Base-by-base conservation (phyloP, 2,888 invertebrate genomes). In the Drosophila sordidapex region DNA sequence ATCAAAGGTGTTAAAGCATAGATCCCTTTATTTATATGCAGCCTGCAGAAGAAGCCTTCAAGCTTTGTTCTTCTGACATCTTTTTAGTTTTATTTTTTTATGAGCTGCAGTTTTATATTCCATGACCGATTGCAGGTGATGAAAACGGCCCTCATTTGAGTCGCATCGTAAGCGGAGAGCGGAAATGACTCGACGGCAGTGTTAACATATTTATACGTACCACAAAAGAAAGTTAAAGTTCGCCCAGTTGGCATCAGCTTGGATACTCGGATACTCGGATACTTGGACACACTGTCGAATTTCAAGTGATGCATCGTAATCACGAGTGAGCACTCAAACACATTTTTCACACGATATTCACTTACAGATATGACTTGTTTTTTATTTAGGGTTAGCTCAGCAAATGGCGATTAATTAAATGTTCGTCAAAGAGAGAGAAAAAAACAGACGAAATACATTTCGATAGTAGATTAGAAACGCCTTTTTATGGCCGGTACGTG, bases 311-410 rank as follows among this genome's bases (percentile, higher is more conserved):
- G 51, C 58, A 64, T 56, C 59, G 65, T 1, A 68, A 69, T 70
- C 31, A 53, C 48, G 36, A 35, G 35, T 35, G 35, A 33, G 53
- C 70, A 57, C 43, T 62, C 46, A 48, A 43, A 27, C 18, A 18
- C 8, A 56, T 63, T 72, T 72, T 87, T 87, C 87, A 89, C 87
- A 87, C 87, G 87, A 87, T 87, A 89, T 90, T 89, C 77, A 38
- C 52, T 43, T 51, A 21, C 56, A 90, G 85, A 90, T 90, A 87
- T 56, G 25, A 46, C 56, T 64, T 61, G 67, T 71, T 49, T 61
- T 21, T 46, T 21, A 15, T 25, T 46, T n/a, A 33, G 27, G 21
- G 53, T 59, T 49, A 68, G 74, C 58, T 38, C 25, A 35, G 15
- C 75, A 76, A 74, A 57, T 56, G 46, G 31, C 72, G 74, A 83